Conservation (phyloP, 2,888 invertebrate species). For the Phengaris arion region DNA sequence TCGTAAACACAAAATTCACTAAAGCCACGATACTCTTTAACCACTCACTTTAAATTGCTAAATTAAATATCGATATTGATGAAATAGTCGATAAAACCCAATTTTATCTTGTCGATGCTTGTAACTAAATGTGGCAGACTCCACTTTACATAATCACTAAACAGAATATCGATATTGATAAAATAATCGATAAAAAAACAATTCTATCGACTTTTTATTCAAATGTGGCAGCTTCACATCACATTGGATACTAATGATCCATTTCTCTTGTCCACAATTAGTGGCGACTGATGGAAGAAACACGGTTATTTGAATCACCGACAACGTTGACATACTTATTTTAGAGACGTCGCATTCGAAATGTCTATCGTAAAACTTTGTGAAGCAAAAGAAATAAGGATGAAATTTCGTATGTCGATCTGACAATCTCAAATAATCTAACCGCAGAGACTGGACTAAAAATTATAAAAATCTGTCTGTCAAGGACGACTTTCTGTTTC, state of each 20-base stretch:
- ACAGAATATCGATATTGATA: not conserved
- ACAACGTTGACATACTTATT: not conserved
- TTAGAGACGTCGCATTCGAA: not conserved
- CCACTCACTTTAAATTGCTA: no score
- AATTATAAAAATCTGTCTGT: no score
- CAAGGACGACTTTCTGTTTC: no score
- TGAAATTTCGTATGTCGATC: no score
- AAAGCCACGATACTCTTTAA: no score
- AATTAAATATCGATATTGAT: not conserved
- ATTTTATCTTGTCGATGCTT: not conserved
- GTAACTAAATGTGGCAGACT: not conserved
- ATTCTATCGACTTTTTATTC: not conserved
- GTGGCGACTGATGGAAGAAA: not conserved
- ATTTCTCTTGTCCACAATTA: not conserved
- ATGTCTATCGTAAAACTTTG: no score
- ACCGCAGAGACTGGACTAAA: no score
- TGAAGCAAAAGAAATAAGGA: no score
- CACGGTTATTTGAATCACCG: conserved; percentile 5
- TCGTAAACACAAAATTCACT: no score
- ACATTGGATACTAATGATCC: not conserved
- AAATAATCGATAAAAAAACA: not conserved
- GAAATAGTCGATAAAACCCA: not conserved
- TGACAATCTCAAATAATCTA: no score
- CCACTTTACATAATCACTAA: not conserved
- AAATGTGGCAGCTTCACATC: conserved; percentile 9